Evolutionary conservation across 2,113 vertebrate genomes (phyloP), one percentile per base, ranked within the genome.

Genomic region (Anseranas semipalmata): DNA sequence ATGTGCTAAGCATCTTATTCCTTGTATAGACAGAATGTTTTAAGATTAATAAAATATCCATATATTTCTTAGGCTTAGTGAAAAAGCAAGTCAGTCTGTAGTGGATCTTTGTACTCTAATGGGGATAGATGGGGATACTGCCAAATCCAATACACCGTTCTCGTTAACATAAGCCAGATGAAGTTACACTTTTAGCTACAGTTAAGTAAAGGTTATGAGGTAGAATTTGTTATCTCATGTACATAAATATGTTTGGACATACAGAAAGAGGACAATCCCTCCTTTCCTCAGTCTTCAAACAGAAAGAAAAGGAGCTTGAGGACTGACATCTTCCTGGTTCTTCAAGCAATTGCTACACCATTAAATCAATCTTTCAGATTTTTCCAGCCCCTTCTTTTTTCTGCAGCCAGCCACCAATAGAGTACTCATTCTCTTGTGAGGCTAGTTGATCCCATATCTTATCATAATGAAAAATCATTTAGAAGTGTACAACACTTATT

Each of bases 1-100:
- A 27, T 70, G 72, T 92, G 88, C 86, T 96, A 94, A 95, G 74
- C 60, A 89, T 24, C 50, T 93, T 58, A 82, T 63, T 78, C 53
- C n/a, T 75, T 82, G 32, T 72, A 65, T 53, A 58, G 4, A 41
- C 11, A 73, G 41, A 89, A 75, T 21, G 74, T 68, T 95, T 93
- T 76, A 76, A 76, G 32, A 89, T 87, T 39, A 56, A 70, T 70
- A 79, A 89, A 53, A 5, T 60, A 68, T 52, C 74, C 7, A 14
- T 45, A 9, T 53, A 87, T 78, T 91, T 70, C 60, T 66, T 70
- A 50, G 4, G 13, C 28, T 66, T 68, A 39, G 53, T 35, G 45
- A 89, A 92, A 87, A 86, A 90, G 27, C 35, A 1, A 68, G 22
- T n/a, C 20, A 68, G 7, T 53, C 68, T 84, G 75, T 60, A 60